Evolutionary conservation across 1,140 invertebrate species (phyloP), one percentile per base, ranked within the genome.

Genomic region (Monomorium pharaonis): DNA sequence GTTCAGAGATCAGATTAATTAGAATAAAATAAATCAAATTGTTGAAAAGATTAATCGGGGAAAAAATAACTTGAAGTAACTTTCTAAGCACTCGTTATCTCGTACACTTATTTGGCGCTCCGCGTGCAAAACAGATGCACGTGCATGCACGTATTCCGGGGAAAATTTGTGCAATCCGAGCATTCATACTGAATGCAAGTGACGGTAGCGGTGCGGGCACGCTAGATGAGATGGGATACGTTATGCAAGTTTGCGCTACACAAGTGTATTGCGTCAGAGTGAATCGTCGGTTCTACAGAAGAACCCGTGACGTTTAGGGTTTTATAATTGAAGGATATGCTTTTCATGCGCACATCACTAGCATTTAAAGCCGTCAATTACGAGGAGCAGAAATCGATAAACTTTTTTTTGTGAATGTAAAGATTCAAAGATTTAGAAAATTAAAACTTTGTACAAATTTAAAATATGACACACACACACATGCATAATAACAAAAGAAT

Each of bases 221-320:
- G 44, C 60, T 78, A 18, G 42, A 78, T 65, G 75, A 78, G 76
- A 78, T 14, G 27, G 42, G 42, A 78, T 65, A 78, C 30, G 44
- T 78, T 78, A 78, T 78, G 76, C 76, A 78, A 78, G 76, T 78
- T 78, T 67, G 76, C 76, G 30, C 21, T 60, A 78, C 44, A 65
- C 27, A 27, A 37, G 60, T 63, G 16, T 51, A 16, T 78, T 78
- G 76, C 76, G 16, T 67, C 72, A 75, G 54, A 24, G 4, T 51
- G n/a, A 33, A 27, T 75, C 72, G 72, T 58, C 75, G 24, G 42
- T 18, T 51, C 30, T 67, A 58, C 42, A 18, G 27, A 16, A 63
- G 60, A 78, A 76, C 37, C 24, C 33, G 51, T 21, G 54, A 47
- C 14, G 76, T 51, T 78, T 67, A 49, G 30, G 30, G 30, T 78